These are phyloP conservation scores for Brachypteracias leptosomus DNA, from an alignment of 2,113 vertebrate species.

Conservation along the genomic window DNA sequence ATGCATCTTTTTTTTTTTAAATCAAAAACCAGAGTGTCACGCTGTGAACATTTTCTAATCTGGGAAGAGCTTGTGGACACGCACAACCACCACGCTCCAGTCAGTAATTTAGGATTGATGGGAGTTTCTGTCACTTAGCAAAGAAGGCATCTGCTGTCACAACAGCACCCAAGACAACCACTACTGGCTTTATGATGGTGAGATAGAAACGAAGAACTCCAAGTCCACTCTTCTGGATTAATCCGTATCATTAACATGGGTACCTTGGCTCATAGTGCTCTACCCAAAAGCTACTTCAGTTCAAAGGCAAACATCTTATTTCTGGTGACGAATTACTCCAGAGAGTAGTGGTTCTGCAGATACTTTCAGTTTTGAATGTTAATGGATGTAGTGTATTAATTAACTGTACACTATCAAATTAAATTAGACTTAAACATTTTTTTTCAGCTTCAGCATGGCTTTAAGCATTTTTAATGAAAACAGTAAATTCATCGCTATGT, in stretches of 20 bases:
- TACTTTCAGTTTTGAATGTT: not conserved
- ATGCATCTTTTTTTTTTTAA: not conserved
- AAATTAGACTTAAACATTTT: not conserved
- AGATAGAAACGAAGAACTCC: not conserved
- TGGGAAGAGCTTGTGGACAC: not conserved
- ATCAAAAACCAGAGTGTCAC: not conserved
- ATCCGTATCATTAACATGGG: not conserved
- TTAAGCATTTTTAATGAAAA: not conserved
- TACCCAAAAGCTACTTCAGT: not conserved
- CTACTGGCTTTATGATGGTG: not conserved
- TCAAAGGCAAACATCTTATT: not conserved
- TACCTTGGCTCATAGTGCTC: rapidly evolving
- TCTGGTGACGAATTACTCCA: constrained; percentile 3
- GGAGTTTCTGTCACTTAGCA: not conserved
- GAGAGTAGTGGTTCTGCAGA: not conserved
- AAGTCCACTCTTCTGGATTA: not conserved
- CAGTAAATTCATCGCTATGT: not conserved
- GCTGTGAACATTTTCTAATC: not conserved
- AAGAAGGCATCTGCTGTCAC: not conserved
- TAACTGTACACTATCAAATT: constrained; percentile 15
- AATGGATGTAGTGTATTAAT: constrained; percentile 15
- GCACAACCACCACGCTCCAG: rapidly evolving
- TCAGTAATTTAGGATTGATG: not conserved
- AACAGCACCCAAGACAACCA: not conserved
- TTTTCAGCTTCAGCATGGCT: not conserved